These are phyloP conservation scores for Oceanites oceanicus DNA, from an alignment of 2,113 vertebrate genomes.

Conservation along the genomic window DNA sequence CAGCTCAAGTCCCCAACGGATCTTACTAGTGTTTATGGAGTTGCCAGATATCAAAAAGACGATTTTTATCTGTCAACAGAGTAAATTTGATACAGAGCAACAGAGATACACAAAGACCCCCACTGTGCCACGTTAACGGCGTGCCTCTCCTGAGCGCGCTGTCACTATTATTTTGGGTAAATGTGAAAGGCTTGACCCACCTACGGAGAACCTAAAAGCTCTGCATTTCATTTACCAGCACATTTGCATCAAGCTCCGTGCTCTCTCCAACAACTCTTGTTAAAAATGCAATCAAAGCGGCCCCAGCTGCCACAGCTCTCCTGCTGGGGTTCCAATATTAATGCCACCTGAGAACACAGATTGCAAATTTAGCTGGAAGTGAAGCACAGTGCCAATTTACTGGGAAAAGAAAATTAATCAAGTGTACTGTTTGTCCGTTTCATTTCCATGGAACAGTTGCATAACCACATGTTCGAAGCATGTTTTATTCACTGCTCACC, in stretches of 20 bases:
- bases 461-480: conserved; percentile 42
- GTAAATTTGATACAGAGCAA: neutral
- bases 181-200: conserved; percentile 13
- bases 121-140: neutral
- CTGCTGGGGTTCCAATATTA: conserved; percentile 45
- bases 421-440: conserved; percentile 55
- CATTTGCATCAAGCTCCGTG: neutral
- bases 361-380: conserved; percentile 58
- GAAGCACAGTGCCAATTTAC: conserved; percentile 41
- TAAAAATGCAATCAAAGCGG: conserved; percentile 35
- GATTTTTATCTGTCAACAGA: conserved; percentile 16
- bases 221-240: conserved; percentile 27
- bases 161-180: neutral
- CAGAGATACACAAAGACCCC: neutral
- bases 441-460: conserved; percentile 56
- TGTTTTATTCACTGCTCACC: conserved; percentile 50
- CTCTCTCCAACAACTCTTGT: neutral
- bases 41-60: neutral
- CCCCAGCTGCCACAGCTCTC: conserved; percentile 19
- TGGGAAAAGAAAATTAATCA: conserved; percentile 17
- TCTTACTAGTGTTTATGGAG: neutral
- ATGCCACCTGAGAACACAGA: conserved; percentile 56
- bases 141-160: neutral
- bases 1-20: neutral
- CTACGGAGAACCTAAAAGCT: conserved; percentile 47